These are phyloP conservation scores for Kobus ellipsiprymnus DNA, from an alignment of 2,113 vertebrate species.

Conservation along the genomic window DNA sequence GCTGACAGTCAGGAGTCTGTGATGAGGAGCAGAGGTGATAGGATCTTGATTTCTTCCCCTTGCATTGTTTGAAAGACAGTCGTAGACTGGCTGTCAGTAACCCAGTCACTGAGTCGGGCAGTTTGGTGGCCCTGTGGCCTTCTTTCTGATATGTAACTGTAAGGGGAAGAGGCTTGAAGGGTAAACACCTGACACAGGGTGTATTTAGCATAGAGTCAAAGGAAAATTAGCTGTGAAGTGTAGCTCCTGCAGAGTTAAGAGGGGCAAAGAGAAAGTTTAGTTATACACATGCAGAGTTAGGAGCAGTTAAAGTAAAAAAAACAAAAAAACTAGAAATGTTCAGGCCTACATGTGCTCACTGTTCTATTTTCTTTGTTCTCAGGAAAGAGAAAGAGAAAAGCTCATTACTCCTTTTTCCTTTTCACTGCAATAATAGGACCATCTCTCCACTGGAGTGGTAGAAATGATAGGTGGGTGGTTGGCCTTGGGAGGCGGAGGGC, in stretches of 20 bases:
- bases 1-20: not conserved
- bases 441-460: not conserved
- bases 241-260: not conserved
- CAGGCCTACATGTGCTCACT: not conserved
- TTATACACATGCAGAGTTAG: not conserved
- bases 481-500: not conserved
- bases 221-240: not conserved
- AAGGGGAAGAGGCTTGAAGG: not conserved
- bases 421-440: not conserved
- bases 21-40: not conserved
- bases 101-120: not conserved
- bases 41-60: not conserved
- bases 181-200: not conserved
- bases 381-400: not conserved
- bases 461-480: too few relatives aligned
- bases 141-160: not conserved
- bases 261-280: not conserved
- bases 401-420: not conserved
- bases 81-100: not conserved
- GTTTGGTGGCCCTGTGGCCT: not conserved
- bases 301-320: not conserved
- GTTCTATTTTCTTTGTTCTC: not conserved
- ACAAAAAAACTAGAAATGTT: not conserved
- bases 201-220: not conserved
- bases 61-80: not conserved